phyloP scores from a whole-genome alignment of 2,113 vertebrate genomes.

The Oryzias celebensis region DNA sequence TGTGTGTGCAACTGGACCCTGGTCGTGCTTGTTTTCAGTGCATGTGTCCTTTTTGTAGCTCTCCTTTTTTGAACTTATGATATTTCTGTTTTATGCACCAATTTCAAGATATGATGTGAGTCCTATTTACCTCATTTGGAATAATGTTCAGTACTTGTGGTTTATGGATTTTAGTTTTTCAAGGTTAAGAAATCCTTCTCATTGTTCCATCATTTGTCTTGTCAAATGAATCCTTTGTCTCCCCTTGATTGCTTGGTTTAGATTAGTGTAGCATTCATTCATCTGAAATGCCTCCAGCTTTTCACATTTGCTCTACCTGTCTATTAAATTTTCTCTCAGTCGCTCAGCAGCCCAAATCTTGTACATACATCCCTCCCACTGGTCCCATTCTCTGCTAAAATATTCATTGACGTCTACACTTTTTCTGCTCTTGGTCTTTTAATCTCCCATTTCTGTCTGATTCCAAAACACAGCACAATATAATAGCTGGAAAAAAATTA shows the following conservation, averaged over 20 bases:
- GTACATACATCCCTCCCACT: conserved; percentile 46
- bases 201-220: conserved; percentile 52
- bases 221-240: conserved; percentile 50
- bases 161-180: conserved; percentile 2
- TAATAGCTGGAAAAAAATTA: conserved; percentile 8
- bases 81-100: not conserved
- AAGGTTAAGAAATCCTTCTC: not conserved
- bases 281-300: conserved; percentile 55
- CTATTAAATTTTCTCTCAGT: conserved; percentile 66
- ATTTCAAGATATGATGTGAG: not conserved
- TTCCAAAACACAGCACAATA: not conserved
- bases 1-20: not conserved
- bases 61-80: not conserved
- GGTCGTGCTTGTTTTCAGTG: conserved; percentile 2
- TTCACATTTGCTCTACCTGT: conserved; percentile 55
- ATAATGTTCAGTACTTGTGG: conserved; percentile 18
- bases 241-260: conserved; percentile 45
- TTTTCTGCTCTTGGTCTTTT: conserved; percentile 47
- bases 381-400: conserved; percentile 60
- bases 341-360: conserved; percentile 55
- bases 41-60: not conserved
- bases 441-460: conserved; percentile 28
- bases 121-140: not conserved
- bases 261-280: conserved; percentile 55
- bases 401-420: conserved; percentile 70